phyloP scores from a whole-genome alignment of 2,888 invertebrate genomes.

The Orchestes rusci region DNA sequence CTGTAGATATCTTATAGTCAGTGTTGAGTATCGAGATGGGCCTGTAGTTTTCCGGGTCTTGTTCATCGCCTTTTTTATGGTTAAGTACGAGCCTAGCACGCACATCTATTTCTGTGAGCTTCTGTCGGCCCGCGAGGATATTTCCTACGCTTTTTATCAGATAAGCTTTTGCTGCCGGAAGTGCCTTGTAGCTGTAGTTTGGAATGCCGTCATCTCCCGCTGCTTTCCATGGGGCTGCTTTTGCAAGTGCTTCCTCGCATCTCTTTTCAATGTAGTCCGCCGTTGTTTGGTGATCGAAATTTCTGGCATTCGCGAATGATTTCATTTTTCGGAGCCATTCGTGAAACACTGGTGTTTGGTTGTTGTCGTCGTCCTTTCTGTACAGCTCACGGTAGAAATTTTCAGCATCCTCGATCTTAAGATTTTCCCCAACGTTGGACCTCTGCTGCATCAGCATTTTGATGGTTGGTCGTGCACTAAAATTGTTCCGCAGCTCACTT shows the following conservation, averaged over 20 bases:
- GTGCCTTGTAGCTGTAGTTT: slow-evolving; percentile 19
- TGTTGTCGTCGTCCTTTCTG: not conserved
- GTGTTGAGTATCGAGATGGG: too few species aligned
- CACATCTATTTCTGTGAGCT: not conserved
- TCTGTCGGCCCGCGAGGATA: too few species aligned
- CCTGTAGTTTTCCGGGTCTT: too few species aligned
- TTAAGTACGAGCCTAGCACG: slow-evolving; percentile 1
- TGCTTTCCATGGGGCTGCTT: slow-evolving; percentile 16
- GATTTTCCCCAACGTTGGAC: too few species aligned
- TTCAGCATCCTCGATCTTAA: not conserved
- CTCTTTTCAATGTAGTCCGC: slow-evolving; percentile 4
- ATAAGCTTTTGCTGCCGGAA: slow-evolving; percentile 21
- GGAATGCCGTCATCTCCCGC: slow-evolving; percentile 24
- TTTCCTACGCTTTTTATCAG: too few species aligned
- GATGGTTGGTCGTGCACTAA: too few species aligned
- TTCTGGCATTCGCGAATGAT: not conserved
- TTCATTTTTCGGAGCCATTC: slow-evolving; percentile 15
- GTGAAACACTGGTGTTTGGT: slow-evolving; percentile 7
- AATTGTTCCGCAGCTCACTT: not conserved
- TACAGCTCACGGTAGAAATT: not conserved
- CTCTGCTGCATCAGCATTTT: too few species aligned
- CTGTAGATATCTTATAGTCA: too few species aligned
- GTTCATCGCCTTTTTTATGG: too few species aligned
- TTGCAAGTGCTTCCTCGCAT: slow-evolving; percentile 2
- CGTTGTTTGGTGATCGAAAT: slow-evolving; percentile 10